A percentile compares a stretch with the other conserved stretches of the same genome.
Conservation (phyloP, 2,113 vertebrate genomes). For the Hyperopisus bebe region DNA sequence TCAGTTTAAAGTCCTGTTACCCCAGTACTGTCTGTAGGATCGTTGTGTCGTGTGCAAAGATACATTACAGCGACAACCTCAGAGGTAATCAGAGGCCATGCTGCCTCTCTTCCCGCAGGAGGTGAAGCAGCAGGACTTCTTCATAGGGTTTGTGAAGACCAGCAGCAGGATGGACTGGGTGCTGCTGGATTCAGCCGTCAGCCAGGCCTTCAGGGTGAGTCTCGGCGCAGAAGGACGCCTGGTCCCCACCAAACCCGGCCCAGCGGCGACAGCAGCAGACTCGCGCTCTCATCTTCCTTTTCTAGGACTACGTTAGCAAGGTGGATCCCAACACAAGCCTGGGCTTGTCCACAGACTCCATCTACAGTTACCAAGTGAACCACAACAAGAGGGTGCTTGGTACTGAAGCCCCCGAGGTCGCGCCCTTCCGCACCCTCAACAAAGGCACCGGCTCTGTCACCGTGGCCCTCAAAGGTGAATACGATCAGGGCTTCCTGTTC, state of each 20-base stretch:
- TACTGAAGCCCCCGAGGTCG: slow-evolving; percentile 71
- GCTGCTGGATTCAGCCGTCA: slow-evolving; percentile 84
- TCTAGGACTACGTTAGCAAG: slow-evolving; percentile 83
- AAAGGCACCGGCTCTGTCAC: slow-evolving; percentile 66
- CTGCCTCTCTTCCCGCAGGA: slow-evolving; percentile 59
- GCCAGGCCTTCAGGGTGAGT: slow-evolving; percentile 85
- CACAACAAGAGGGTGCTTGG: slow-evolving; percentile 84
- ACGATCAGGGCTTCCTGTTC: background rate
- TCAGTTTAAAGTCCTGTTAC: background rate
- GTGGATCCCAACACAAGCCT: slow-evolving; percentile 86
- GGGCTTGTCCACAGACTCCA: slow-evolving; percentile 82
- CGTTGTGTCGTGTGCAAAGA: background rate
- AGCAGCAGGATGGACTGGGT: slow-evolving; percentile 88
- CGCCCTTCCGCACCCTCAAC: slow-evolving; percentile 74
- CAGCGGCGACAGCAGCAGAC: background rate
- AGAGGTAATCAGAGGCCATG: background rate
- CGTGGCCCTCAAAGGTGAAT: slow-evolving; percentile 80
- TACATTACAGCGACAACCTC: background rate
- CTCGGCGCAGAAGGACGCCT: background rate
- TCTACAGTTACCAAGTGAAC: slow-evolving; percentile 85
- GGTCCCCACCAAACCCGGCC: background rate
- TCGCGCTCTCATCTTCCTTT: background rate
- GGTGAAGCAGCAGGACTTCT: slow-evolving; percentile 90
- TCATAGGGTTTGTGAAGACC: slow-evolving; percentile 79
- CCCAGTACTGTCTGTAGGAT: background rate